Percentiles rank a stretch among this genome's conserved stretches.
phyloP scores from a whole-genome alignment of 2,888 invertebrate species.

The Hemaris fuciformis region DNA sequence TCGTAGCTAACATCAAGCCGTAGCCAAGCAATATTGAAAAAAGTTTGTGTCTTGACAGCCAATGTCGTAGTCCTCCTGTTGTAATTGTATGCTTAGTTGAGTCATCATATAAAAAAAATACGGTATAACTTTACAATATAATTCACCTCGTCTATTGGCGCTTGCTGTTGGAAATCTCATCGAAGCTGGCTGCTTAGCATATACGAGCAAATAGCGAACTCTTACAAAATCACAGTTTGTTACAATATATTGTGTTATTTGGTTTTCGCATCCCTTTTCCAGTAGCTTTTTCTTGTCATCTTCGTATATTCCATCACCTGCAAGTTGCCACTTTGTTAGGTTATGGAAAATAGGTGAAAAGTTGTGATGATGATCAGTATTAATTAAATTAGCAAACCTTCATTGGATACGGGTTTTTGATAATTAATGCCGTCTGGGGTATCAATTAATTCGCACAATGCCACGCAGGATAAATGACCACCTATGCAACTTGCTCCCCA shows the following conservation, averaged over 20 bases:
- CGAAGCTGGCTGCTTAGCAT: conserved; percentile 76
- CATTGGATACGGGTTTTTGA: conserved; percentile 67
- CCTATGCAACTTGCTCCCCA: conserved; percentile 90
- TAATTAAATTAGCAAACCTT: conserved; percentile 44
- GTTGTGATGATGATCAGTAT: neutral
- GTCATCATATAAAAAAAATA: neutral
- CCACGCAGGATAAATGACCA: conserved; percentile 88
- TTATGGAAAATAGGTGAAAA: too few relatives aligned
- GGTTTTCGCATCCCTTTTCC: conserved; percentile 74
- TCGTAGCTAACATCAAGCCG: conserved; percentile 82
- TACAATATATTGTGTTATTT: conserved; percentile 85
- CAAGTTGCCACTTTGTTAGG: neutral
- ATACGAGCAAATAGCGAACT: conserved; percentile 88
- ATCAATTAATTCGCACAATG: conserved; percentile 90
- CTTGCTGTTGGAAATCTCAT: conserved; percentile 61
- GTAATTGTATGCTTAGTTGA: neutral
- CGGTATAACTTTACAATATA: neutral
- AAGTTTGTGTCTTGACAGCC: conserved; percentile 83
- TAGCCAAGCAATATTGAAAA: conserved; percentile 84
- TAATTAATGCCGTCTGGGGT: conserved; percentile 84
- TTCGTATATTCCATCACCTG: conserved; percentile 58
- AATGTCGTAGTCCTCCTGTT: conserved; percentile 68
- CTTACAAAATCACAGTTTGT: conserved; percentile 88
- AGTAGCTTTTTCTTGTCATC: conserved; percentile 49
- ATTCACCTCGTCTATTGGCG: conserved; percentile 58